phyloP scores from a whole-genome alignment of 2,888 invertebrate species.

The Drosophila aldrichi region DNA sequence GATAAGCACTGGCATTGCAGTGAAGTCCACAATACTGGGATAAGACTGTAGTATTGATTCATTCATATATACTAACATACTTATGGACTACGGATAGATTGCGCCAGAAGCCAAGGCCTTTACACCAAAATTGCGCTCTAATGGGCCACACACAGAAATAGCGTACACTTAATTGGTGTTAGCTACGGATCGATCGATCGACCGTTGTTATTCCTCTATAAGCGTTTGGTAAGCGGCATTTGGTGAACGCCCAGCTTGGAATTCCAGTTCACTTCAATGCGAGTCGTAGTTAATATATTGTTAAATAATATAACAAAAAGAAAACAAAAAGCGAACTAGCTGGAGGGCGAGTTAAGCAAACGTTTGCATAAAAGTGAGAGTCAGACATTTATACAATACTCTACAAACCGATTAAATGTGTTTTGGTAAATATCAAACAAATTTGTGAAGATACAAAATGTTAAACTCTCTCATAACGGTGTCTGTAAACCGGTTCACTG shows the following conservation, averaged over 20 bases:
- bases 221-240: conserved; percentile 39
- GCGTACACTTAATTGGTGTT: background rate
- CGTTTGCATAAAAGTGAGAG: conserved; percentile 43
- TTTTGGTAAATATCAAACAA: conserved; percentile 11
- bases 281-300: conserved; percentile 43
- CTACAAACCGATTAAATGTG: conserved; percentile 1
- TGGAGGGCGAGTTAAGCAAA: conserved; percentile 38
- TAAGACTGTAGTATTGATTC: background rate
- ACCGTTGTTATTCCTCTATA: conserved; percentile 26
- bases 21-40: conserved; percentile 1
- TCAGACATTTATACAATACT: conserved; percentile 8
- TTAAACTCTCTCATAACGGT: conserved; percentile 8
- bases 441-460: background rate
- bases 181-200: conserved; percentile 24
- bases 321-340: conserved; percentile 25
- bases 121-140: conserved; percentile 44
- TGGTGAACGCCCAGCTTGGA: conserved; percentile 71
- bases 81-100: conserved; percentile 26
- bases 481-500: conserved; percentile 30
- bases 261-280: conserved; percentile 48
- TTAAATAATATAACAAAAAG: conserved; percentile 16
- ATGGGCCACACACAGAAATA: conserved; percentile 26
- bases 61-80: background rate
- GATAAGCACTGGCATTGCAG: conserved; percentile 3
- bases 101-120: conserved; percentile 51